Evolutionary conservation across 2,888 invertebrate genomes (phyloP).

Genomic region (Ophraella communa): DNA sequence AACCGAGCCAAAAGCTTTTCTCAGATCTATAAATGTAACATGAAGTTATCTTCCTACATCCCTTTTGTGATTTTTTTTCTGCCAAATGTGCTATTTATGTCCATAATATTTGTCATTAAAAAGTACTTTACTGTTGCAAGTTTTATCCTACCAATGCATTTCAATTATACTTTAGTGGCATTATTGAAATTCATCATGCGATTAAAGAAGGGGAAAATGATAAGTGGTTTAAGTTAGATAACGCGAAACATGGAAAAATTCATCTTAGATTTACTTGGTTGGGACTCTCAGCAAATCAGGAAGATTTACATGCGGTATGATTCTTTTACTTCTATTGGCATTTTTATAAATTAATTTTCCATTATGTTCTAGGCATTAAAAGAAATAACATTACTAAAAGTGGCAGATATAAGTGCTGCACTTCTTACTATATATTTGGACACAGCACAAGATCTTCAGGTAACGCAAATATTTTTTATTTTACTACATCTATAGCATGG

Average conservation of each 20-base stretch:
- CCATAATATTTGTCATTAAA: too few species aligned
- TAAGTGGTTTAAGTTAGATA: conserved; percentile 76
- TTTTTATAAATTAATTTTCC: background rate
- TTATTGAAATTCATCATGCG: conserved; percentile 45
- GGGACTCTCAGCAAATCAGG: conserved; percentile 71
- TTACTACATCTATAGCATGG: too few species aligned
- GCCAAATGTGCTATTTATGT: too few species aligned
- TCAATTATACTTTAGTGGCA: conserved; percentile 70
- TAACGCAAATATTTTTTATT: conserved; percentile 60
- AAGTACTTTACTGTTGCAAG: too few species aligned
- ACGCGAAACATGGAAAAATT: conserved; percentile 90
- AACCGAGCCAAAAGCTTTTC: too few species aligned
- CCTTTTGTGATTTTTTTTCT: too few species aligned
- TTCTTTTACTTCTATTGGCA: conserved; percentile 9
- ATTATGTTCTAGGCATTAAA: conserved; percentile 65
- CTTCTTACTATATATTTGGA: conserved; percentile 87
- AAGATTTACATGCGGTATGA: conserved; percentile 72
- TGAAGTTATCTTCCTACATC: too few species aligned
- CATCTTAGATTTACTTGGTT: conserved; percentile 90
- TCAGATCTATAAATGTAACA: too few species aligned
- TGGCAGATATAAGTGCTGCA: conserved; percentile 75
- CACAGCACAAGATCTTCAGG: conserved; percentile 86
- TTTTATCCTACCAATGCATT: background rate
- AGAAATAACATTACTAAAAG: conserved; percentile 74
- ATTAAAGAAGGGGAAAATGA: conserved; percentile 48